Evolutionary conservation across 2,888 invertebrate genomes (phyloP), one percentile per base, ranked within the genome.

Genomic region (Mythimna ferrago): DNA sequence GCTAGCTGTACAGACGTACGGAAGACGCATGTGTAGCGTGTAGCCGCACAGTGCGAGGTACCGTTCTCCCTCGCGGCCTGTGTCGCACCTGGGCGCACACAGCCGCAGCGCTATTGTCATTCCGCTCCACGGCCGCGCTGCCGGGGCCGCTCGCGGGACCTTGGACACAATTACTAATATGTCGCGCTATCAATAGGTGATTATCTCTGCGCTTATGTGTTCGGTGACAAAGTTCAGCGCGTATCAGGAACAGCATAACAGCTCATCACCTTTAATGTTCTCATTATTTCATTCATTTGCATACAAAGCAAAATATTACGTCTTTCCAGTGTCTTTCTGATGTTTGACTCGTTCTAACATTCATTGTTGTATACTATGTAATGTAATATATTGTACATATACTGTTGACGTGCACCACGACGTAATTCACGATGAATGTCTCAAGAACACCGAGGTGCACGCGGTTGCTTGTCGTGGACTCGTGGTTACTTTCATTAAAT

Each of bases 191-290:
- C 79, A 54, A 48, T 10, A 14, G 6, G 26, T 57, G 66, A 76
- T 57, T 75, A 75, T 62, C 19, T 26, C 19, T 35, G 1, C 14
- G 10, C 16, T 19, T 6, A 9, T 10, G 56, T 21, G 66, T 10
- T 38, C 54, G 51, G 73, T 38, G 66, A 78, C 77, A 78, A 60
- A 77, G 77, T 64, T 77, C 77, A 79, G 35, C 21, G 60, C 57
- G n/a, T 76, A 79, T 77, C 79, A 79, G 62, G 44, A 53, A 21
- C 51, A 44, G 35, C 66, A 41, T 53, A 53, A 21, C 51, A 44
- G 35, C 57, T 51, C 66, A 58, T 53, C 63, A 71, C 53, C 48
- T 69, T 32, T 77, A 53, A 60, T 76, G 56, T 60, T 32, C 76
- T 78, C 73, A 66, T 79, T 73, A 58, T 54, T 58, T 62, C 54